phyloP scores from a whole-genome alignment of 30 jellyfish, hydroid and myxozoan genomes.

The Aurelia sp. region DNA sequence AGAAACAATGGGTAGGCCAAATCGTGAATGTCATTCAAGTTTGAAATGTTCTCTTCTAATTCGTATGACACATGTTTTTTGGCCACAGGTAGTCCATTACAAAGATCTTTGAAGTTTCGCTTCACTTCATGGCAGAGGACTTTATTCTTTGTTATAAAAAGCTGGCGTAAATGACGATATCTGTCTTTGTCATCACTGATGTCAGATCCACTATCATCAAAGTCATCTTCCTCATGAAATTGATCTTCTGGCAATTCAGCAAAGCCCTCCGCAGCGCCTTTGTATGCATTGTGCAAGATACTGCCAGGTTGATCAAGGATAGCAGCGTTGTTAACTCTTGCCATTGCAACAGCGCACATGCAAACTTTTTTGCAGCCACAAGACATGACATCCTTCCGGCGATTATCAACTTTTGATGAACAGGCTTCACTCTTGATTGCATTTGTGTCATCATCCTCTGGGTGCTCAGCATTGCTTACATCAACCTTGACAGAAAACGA shows the following conservation, averaged over 20 bases:
- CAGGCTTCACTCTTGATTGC: background rate
- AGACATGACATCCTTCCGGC: conserved; percentile 5
- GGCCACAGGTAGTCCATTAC: conserved; percentile 60
- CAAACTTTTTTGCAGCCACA: conserved; percentile 50
- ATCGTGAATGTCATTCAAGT: conserved; percentile 14
- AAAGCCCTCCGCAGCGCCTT: background rate
- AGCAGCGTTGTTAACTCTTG: conserved; percentile 17
- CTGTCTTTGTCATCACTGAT: conserved; percentile 15
- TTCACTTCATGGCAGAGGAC: conserved; percentile 80
- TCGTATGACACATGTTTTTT: conserved; percentile 2
- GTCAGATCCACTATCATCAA: background rate
- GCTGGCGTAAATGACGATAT: conserved; percentile 84
- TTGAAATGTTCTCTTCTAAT: conserved; percentile 1
- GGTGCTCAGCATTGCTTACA: background rate
- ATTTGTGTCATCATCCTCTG: conserved; percentile 1
- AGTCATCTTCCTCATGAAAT: conserved; percentile 20
- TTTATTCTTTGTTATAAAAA: conserved; percentile 83
- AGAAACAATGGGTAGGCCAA: conserved; percentile 75
- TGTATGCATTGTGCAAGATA: background rate
- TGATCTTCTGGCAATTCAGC: background rate
- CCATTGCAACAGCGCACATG: conserved; percentile 34
- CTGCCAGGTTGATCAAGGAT: background rate
- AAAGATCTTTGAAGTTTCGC: conserved; percentile 70
- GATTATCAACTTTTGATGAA: background rate
- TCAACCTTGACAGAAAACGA: too few species aligned